These are phyloP conservation scores for Stenotaenia linearis DNA, from an alignment of 2,888 invertebrate genomes.

Conservation along the genomic window DNA sequence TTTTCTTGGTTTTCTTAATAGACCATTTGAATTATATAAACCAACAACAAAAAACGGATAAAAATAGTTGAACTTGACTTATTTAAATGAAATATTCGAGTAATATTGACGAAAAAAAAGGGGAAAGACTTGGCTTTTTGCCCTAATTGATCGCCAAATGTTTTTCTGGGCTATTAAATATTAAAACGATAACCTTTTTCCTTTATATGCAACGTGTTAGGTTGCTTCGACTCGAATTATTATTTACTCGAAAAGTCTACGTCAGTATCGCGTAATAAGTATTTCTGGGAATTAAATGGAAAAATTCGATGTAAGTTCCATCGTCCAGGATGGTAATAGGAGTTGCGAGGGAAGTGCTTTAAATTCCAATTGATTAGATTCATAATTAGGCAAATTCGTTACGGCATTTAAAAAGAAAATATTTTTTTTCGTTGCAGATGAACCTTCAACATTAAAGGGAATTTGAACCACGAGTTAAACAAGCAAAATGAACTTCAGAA, in stretches of 20 bases:
- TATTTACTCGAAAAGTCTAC: background rate
- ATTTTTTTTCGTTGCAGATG: background rate
- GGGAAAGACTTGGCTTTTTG: background rate
- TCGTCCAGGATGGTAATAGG: background rate
- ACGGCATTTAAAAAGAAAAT: too few species aligned
- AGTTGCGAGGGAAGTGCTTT: background rate
- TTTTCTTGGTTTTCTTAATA: background rate
- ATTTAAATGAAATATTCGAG: background rate
- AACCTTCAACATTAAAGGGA: background rate
- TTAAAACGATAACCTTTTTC: background rate
- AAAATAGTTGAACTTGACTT: background rate
- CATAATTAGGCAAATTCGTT: too few species aligned
- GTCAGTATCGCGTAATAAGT: background rate
- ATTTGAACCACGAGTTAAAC: background rate
- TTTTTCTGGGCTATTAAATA: background rate
- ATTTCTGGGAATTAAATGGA: background rate
- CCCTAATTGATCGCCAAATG: background rate
- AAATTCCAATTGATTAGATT: background rate
- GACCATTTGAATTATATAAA: background rate
- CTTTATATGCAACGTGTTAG: background rate
- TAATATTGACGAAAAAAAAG: background rate
- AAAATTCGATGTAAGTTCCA: background rate
- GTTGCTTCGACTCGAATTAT: background rate
- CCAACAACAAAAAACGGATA: background rate
- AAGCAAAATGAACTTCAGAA: background rate